Evolutionary conservation across 2,797 vertebrate genomes (phyloP), one percentile per base, ranked within the genome.

Genomic region (Anas capensis): DNA sequence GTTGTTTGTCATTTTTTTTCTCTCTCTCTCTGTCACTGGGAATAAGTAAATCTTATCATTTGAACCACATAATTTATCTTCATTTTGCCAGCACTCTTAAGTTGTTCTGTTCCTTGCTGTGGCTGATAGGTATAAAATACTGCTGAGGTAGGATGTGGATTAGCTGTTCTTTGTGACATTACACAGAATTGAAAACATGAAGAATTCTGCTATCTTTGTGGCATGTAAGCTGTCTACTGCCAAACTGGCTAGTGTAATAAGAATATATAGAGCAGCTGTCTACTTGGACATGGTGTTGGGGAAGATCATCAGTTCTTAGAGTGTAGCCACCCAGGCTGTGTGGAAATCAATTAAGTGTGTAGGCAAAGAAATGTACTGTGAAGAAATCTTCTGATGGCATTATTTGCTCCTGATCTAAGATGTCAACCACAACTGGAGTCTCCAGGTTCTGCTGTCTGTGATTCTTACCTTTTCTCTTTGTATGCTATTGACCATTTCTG

Each of bases 41-140:
- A 68, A 27, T 44, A 80, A 61, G 54, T 42, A 75, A 73, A 77
- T 34, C 26, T 71, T 93, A 24, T 53, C 31, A 6, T 82, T 79
- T 82, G 44, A 79, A 66, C 44, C 27, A 62, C 34, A 66, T 44
- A 48, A 38, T 82, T 75, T 34, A 29, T 49, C 1, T 20, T 87
- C 31, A 8, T 90, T 91, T 91, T 75, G 75, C 62, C 40, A 82
- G 33, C 26, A 3, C 12, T 72, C 26, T 68, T 15, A 53, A 70
- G 66, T 86, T 77, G 71, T 92, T 95, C 83, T 71, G 86, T 61
- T 89, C 82, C 31, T 5, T 75, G 49, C 26, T 60, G 21, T 84
- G 46, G 77, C 66, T 26, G 61, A 88, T 90, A 86, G 56, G 56
- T 86, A 78, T 79, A 86, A 94, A 81, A 54, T n/a, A 19, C 62